Evolutionary conservation across 2,888 invertebrate species (phyloP).

Genomic region (Pelosia muscerda): DNA sequence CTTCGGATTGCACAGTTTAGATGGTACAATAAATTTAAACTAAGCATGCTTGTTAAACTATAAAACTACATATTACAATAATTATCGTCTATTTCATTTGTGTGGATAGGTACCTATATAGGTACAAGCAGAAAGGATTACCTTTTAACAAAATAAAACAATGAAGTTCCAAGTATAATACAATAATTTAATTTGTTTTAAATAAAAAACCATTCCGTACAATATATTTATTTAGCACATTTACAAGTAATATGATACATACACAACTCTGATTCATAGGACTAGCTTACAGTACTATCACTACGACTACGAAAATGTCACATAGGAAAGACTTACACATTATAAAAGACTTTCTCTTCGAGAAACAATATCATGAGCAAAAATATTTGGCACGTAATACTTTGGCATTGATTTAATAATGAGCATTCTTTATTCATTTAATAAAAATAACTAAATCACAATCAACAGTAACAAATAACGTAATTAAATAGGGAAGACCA

Average conservation of each 20-base stretch:
- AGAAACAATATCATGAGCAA: conserved; percentile 50
- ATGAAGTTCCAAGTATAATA: conserved; percentile 2
- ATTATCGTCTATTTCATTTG: background rate
- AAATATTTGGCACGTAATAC: conserved; percentile 47
- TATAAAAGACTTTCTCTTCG: conserved; percentile 41
- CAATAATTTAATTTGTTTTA: conserved; percentile 19
- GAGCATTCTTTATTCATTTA: conserved; percentile 14
- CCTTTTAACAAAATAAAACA: conserved; percentile 36
- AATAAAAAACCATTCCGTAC: conserved; percentile 49
- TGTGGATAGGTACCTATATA: conserved; percentile 6
- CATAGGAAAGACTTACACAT: no score
- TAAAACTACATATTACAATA: background rate
- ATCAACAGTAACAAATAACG: conserved; percentile 24
- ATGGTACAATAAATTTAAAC: conserved; percentile 21
- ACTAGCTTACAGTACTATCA: conserved; percentile 26
- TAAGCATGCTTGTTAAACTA: conserved; percentile 33
- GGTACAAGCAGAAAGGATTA: background rate
- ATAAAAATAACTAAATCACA: conserved; percentile 20
- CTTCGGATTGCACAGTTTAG: conserved; percentile 19
- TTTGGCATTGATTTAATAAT: conserved; percentile 42
- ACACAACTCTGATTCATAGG: conserved; percentile 39
- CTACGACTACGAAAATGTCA: conserved; percentile 21
- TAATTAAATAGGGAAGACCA: conserved; percentile 43
- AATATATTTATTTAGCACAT: conserved; percentile 57
- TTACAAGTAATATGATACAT: conserved; percentile 46